Percentiles rank a stretch among this genome's conserved stretches.
These are phyloP conservation scores for Hyppa rectilinea DNA, from an alignment of 2,888 invertebrate species.

Conservation along the genomic window DNA sequence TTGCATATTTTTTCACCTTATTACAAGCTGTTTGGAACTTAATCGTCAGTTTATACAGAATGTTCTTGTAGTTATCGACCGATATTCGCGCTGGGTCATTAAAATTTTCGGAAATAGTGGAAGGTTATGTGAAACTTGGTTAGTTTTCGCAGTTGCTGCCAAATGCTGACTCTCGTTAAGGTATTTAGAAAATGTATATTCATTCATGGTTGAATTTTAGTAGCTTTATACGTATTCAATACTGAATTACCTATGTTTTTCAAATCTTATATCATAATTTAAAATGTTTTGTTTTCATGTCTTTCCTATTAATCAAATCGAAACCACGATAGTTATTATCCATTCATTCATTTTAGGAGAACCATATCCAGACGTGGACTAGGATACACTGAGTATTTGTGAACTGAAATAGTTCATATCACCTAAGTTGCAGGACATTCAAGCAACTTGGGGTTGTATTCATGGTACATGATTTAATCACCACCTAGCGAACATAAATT, in stretches of 20 bases:
- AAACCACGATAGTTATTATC: background rate
- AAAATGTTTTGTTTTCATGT: too few species aligned
- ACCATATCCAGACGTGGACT: background rate
- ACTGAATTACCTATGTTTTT: background rate
- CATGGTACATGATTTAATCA: slow-evolving; percentile 1
- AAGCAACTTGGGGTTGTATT: background rate
- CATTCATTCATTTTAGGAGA: background rate
- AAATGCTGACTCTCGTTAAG: slow-evolving; percentile 10
- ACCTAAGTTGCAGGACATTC: background rate
- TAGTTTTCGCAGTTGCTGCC: background rate
- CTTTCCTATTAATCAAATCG: background rate
- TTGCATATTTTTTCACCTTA: slow-evolving; percentile 20
- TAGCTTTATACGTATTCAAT: background rate
- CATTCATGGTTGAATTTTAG: background rate
- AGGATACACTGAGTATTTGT: background rate
- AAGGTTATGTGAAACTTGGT: slow-evolving; percentile 9
- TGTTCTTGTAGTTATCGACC: slow-evolving; percentile 35
- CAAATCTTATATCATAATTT: background rate
- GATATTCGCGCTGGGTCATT: slow-evolving; percentile 26
- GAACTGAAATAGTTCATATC: background rate
- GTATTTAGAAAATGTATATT: slow-evolving; percentile 9
- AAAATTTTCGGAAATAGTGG: slow-evolving; percentile 24
- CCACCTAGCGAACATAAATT: slow-evolving; percentile 4
- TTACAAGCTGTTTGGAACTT: slow-evolving; percentile 14
- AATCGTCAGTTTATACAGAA: slow-evolving; percentile 23